Evolutionary conservation across 2,888 invertebrate genomes (phyloP), one percentile per base, ranked within the genome.

Genomic region (Acanthosepion lycidas): DNA sequence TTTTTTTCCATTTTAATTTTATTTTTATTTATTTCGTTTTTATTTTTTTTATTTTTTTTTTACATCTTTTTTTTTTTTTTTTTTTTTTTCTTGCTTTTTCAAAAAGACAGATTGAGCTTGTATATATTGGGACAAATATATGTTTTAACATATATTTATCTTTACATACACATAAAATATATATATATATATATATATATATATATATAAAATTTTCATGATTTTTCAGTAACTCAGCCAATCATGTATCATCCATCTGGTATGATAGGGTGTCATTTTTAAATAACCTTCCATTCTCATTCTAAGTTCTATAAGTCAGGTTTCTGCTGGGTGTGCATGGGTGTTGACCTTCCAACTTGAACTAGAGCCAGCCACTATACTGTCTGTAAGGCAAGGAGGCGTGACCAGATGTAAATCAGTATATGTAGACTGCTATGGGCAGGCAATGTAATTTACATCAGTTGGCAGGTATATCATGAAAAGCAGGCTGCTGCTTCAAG

Each of bases 321-420:
- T 92, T 51, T 92, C 92, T 92, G 92, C 92, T 92, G 92, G 92
- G 92, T 92, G 92, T 92, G 92, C 92, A 92, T 92, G 92, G 92
- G 92, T 92, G 92, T 92, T 92, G 49, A 92, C 92, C 48, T 92
- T 92, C 49, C 92, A 92, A 92, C 48, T 92, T 49, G 92, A 92
- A 92, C 53, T 92, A 92, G 92, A 92, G 92, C 92, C 92, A 92
- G 92, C 92, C 51, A 92, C 26, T 92, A 92, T 92, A 9, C 49
- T n/a, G 48, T 92, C 53, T 92, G 92, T 48, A 49, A 49, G 92
- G 92, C 48, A 42, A 49, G 53, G 48, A 92, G n/a, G 92, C 53
- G 92, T 92, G 51, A 49, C 48, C 92, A 92, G 53, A 92, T 92
- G 92, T 92, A 92, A 92, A 92, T 92, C n/a, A n/a, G 92, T 92